Percentiles rank a stretch among this genome's conserved stretches.
Evolutionary conservation across 2,113 vertebrate genomes (phyloP).

Genomic region (Silurus asotus): DNA sequence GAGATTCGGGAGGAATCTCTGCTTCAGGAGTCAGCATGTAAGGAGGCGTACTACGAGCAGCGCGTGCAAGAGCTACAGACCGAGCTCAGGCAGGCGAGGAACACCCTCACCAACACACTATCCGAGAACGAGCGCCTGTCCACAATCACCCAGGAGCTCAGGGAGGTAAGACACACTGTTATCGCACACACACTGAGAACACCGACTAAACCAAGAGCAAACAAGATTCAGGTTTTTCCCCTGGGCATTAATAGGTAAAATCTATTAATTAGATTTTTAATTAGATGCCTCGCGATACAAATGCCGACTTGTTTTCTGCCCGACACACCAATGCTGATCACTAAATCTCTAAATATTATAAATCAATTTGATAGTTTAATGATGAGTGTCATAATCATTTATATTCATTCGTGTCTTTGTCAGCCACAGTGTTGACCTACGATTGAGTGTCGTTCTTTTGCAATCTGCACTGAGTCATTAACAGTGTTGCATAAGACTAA

Average conservation of each 20-base stretch:
- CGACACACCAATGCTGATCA: too few species aligned
- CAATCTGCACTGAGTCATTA: not conserved
- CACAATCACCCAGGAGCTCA: slow-evolving; percentile 84
- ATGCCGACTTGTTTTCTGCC: too few species aligned
- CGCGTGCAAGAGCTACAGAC: slow-evolving; percentile 93
- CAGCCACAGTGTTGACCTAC: not conserved
- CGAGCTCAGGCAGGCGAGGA: slow-evolving; percentile 87
- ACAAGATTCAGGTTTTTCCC: not conserved
- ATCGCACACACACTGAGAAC: not conserved
- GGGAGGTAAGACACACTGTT: slow-evolving; percentile 77
- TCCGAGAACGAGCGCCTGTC: slow-evolving; percentile 91
- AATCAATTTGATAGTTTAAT: not conserved
- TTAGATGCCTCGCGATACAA: too few species aligned
- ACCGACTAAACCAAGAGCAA: not conserved
- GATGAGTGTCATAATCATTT: not conserved
- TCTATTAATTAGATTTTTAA: not conserved
- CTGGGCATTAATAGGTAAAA: too few species aligned
- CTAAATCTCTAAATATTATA: not conserved
- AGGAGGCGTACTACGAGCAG: slow-evolving; percentile 93
- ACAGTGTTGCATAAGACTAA: not conserved
- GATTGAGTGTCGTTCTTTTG: not conserved
- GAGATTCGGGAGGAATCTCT: slow-evolving; percentile 96
- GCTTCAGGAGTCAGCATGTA: slow-evolving; percentile 94
- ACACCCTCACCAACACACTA: slow-evolving; percentile 80
- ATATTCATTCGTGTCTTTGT: not conserved